Conservation (phyloP, 2,797 vertebrate genomes). For the Nannoperca australis region DNA sequence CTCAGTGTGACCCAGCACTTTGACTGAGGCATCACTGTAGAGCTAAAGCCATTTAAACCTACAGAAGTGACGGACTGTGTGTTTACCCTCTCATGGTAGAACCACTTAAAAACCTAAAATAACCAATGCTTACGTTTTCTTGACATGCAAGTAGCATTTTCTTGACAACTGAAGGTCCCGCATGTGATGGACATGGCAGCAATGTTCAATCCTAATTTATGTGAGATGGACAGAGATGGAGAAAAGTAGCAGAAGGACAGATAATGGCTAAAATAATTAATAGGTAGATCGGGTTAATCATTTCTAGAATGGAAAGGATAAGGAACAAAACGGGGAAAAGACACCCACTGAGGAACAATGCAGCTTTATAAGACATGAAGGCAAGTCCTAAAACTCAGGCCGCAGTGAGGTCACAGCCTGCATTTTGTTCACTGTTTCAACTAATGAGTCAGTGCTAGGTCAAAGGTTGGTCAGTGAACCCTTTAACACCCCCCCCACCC, state of each 20-base stretch:
- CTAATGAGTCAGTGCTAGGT: constrained; percentile 72
- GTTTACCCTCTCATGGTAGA: constrained; percentile 19
- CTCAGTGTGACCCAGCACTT: constrained; percentile 47
- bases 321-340: constrained; percentile 29
- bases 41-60: constrained; percentile 35
- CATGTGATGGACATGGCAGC: too few species aligned
- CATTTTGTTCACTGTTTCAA: constrained; percentile 67
- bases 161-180: neutral
- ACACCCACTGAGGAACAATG: constrained; percentile 57
- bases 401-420: constrained; percentile 56
- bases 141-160: neutral
- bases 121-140: neutral
- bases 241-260: neutral
- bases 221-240: neutral
- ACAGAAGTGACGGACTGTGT: constrained; percentile 14
- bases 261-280: constrained; percentile 41
- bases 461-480: constrained; percentile 71
- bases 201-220: neutral
- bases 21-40: constrained; percentile 20
- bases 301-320: constrained; percentile 33
- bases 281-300: constrained; percentile 57
- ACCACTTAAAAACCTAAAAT: constrained; percentile 7
- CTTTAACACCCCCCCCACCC: constrained; percentile 24
- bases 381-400: constrained; percentile 40
- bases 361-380: constrained; percentile 51